Base-by-base conservation (phyloP, 2,797 vertebrate species). In the Cephalopachus bancanus region DNA sequence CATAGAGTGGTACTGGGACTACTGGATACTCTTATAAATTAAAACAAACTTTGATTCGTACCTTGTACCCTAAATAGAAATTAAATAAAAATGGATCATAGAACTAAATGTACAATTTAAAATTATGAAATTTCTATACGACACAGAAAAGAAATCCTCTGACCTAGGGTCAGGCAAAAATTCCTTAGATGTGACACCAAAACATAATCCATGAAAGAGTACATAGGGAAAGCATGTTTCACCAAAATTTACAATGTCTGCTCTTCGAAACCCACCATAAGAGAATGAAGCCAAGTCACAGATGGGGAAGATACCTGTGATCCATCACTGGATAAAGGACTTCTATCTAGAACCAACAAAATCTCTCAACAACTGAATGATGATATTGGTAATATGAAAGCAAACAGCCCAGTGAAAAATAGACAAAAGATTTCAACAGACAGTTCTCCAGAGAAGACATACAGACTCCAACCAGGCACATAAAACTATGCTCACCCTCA, bases 21-120 rank as follows among this genome's bases (percentile, higher is more conserved):
- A 91, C 44, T 20, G 84, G 17, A 76, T 55, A 81, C 2, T 57
- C 9, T 11, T 10, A 76, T 30, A 20, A 22, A 24, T 65, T 75
- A 71, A 90, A 81, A 75, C 10, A 22, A 69, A 75, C 64, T 80
- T 64, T 37, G 7, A 81, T 2, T 24, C 17, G 33, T 20, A 78
- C 17, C 62, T 65, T 93, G 57, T 0, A 49, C 7, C 3, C 49
- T 65, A 59, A 24, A 83, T 3, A 78, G 87, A 91, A 83, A 93
- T 67, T 44, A 94, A 78, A 78, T 67, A 16, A 30, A 92, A 79
- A 67, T 89, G 60, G 59, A 81, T 86, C 55, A 37, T 11, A 88
- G 26, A 92, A 94, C 17, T 51, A 80, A 79, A 89, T 28, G 9
- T 65, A 72, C 93, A 85, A 85, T 2, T 79, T 95, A 75, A 93